These are phyloP conservation scores for Choristoneura rosaceana DNA, from an alignment of 2,888 invertebrate genomes.

Conservation along the genomic window DNA sequence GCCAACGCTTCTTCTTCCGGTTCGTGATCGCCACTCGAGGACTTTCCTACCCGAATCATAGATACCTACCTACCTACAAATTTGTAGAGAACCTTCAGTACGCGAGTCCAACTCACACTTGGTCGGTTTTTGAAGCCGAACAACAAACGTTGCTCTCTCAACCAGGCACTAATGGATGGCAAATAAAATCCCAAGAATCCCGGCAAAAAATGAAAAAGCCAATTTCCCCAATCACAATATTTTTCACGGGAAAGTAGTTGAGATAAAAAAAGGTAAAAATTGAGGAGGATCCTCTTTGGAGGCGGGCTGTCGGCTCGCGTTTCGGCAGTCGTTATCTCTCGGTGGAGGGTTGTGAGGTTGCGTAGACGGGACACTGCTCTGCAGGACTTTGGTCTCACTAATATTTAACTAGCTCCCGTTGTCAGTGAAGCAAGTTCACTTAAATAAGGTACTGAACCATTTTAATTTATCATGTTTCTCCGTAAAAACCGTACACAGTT, in stretches of 20 bases:
- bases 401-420: too few relatives aligned
- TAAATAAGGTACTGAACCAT: too few relatives aligned
- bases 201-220: conserved; percentile 33
- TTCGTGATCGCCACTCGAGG: too few relatives aligned
- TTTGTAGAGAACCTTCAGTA: too few relatives aligned
- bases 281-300: conserved; percentile 31
- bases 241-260: conserved; percentile 15
- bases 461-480: too few relatives aligned
- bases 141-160: neutral
- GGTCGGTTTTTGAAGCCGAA: neutral
- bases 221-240: conserved; percentile 36
- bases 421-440: too few relatives aligned
- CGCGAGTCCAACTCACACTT: too few relatives aligned
- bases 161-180: neutral
- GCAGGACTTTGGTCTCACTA: too few relatives aligned
- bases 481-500: too few relatives aligned
- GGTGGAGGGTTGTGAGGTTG: neutral
- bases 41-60: too few relatives aligned
- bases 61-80: too few relatives aligned
- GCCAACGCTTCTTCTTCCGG: too few relatives aligned
- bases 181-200: conserved; percentile 24
- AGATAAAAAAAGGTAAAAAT: conserved; percentile 38
- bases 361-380: conserved; percentile 15
- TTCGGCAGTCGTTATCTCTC: conserved; percentile 16
- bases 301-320: conserved; percentile 15